Percentiles rank a stretch among this genome's conserved stretches.
These are phyloP conservation scores for Amyelois transitella DNA, from an alignment of 1,140 invertebrate genomes.

Conservation along the genomic window DNA sequence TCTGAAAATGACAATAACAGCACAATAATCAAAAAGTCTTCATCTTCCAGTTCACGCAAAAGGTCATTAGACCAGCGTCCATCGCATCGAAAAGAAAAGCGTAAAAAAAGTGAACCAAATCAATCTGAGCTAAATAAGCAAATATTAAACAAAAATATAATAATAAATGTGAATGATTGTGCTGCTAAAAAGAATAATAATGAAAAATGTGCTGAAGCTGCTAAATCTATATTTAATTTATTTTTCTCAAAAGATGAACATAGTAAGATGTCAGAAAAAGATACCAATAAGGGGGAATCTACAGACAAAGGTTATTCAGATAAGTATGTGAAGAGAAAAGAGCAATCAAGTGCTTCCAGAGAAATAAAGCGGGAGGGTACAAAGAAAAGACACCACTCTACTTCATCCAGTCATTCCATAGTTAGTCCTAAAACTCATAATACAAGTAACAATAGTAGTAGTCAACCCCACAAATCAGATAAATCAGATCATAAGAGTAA, in stretches of 20 bases:
- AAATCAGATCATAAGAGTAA: slow-evolving; percentile 47
- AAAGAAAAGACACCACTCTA: slow-evolving; percentile 36
- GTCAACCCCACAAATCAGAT: slow-evolving; percentile 14
- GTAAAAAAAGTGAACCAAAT: slow-evolving; percentile 50
- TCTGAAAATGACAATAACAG: slow-evolving; percentile 26
- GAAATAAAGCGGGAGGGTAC: slow-evolving; percentile 25
- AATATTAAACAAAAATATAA: slow-evolving; percentile 30
- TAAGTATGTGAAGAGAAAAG: slow-evolving; percentile 60
- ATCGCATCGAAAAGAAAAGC: slow-evolving; percentile 65
- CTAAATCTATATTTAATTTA: slow-evolving; percentile 34
- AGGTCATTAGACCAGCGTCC: slow-evolving; percentile 54
- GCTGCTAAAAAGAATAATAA: slow-evolving; percentile 23
- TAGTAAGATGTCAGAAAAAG: slow-evolving; percentile 25
- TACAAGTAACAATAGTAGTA: slow-evolving; percentile 23
- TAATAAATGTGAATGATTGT: slow-evolving; percentile 29
- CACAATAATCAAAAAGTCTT: slow-evolving; percentile 17
- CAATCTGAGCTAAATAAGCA: slow-evolving; percentile 28
- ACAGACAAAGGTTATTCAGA: slow-evolving; percentile 44
- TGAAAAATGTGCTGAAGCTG: slow-evolving; percentile 26
- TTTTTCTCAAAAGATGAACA: slow-evolving; percentile 34
- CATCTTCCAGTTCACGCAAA: slow-evolving; percentile 41
- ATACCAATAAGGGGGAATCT: slow-evolving; percentile 24
- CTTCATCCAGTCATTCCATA: slow-evolving; percentile 41
- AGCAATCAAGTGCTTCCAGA: slow-evolving; percentile 29
- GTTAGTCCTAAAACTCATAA: slow-evolving; percentile 32